These are phyloP conservation scores for Patella vulgata DNA, from an alignment of 1,140 invertebrate genomes.

Conservation along the genomic window DNA sequence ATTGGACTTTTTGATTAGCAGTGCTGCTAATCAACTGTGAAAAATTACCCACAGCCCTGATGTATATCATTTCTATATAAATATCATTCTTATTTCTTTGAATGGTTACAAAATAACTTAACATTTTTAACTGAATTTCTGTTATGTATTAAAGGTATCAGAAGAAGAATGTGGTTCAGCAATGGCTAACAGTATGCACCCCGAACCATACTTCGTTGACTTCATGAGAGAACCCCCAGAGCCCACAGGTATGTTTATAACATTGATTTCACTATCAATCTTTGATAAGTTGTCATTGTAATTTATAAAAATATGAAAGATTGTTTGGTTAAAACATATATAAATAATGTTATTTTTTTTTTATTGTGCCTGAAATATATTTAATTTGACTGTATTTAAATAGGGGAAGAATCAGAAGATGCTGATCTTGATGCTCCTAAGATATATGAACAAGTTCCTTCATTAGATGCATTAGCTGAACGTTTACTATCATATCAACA, in stretches of 20 bases:
- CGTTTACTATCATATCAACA: constrained; percentile 89
- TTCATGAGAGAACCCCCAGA: constrained; percentile 89
- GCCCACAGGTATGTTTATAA: constrained; percentile 76
- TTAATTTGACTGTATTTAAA: background rate
- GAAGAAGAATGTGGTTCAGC: constrained; percentile 65
- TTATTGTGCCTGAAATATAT: background rate
- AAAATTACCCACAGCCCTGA: too few relatives aligned
- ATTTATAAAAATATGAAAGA: too few relatives aligned
- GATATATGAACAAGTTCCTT: constrained; percentile 89
- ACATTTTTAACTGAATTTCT: too few relatives aligned
- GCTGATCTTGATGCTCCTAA: constrained; percentile 86
- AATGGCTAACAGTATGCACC: constrained; percentile 49
- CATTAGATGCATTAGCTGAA: constrained; percentile 79
- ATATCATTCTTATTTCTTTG: constrained; percentile 30
- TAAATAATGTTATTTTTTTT: too few relatives aligned
- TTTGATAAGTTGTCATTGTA: too few relatives aligned
- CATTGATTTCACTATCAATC: background rate
- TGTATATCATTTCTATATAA: too few relatives aligned
- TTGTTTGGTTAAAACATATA: constrained; percentile 8
- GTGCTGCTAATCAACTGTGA: too few relatives aligned
- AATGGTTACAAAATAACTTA: background rate
- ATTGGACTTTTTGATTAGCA: too few relatives aligned
- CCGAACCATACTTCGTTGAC: constrained; percentile 68
- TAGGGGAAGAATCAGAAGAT: constrained; percentile 93
- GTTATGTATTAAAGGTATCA: constrained; percentile 59